Base-by-base conservation (phyloP, 2,888 invertebrate genomes). In the Tetheella fluctuosa region DNA sequence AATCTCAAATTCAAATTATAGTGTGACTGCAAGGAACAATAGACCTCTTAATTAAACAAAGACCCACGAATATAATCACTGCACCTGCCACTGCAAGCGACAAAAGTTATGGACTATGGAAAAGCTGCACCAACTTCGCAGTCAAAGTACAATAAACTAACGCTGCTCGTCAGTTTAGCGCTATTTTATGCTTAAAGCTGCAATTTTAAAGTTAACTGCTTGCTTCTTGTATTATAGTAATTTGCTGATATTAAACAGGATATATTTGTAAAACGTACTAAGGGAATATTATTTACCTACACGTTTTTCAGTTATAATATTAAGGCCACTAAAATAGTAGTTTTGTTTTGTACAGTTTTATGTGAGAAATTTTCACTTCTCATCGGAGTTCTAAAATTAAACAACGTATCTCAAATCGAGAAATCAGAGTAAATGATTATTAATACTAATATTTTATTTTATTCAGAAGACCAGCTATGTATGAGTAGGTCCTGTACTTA, bases 41-140 rank as follows among this genome's bases (percentile, higher is more conserved):
- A 20, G 48, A 48, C 17, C 48, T 48, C 48, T 48, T 48, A 20
- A 48, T 48, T 48, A 48, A 48, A 48, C 48, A 48, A 48, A 20
- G 48, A 48, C 48, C n/a, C n/a, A 20, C 48, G 20, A 10, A 48
- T 48, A 20, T 48, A 48, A 48, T 48, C 48, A 48, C 48, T 20
- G 48, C 48, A 20, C 20, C 48, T 48, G 48, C 48, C 48, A 48
- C 20, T 48, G 7, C 48, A 20, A 20, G 48, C 48, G 48, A 48
- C 48, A 48, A 48, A 48, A 48, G 48, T 48, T 48, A 48, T n/a
- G 48, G 48, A 20, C 48, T 48, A 8, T 48, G 39, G n/a, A 39
- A 39, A 39, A 15, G 42, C 48, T n/a, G 48, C 10, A 2, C n/a
- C 20, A 48, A 48, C 48, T 48, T n/a, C 48, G 10, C 48, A 48